Base-by-base conservation (phyloP, 1,140 invertebrate genomes). In the Anastrepha ludens region DNA sequence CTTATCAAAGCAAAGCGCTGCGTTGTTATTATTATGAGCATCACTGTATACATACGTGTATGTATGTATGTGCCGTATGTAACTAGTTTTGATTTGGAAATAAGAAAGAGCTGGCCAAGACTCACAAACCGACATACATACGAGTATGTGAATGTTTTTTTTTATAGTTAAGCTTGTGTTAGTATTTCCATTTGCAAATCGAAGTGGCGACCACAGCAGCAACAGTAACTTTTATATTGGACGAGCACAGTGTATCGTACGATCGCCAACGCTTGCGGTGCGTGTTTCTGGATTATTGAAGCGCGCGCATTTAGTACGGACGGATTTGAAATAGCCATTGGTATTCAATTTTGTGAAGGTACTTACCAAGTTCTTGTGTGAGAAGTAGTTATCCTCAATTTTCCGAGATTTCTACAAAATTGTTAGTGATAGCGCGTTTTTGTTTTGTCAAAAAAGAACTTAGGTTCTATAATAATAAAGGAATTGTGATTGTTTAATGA, bases 101-200 rank as follows among this genome's bases (percentile, higher is more conserved):
- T 74, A 44, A 41, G 67, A 74, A 74, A 74, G 67, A 74, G 41
- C 67, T 74, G 67, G 15, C 41, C 67, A 74, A 74, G 29, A 67
- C 65, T 11, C 6, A 65, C 64, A 41, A 29, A 20, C 65, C 8
- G 20, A 9, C 29, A 67, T 67, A 65, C 64, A 65, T 65, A 29
- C 7, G 39, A 39, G 39, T 67, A 65, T 29, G 9, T 20, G 39
- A 11, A 29, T 29, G 1, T 29, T 29, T 29, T 29, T 29, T 29
- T 65, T 67, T 74, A 74, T 74, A 39, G 67, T 41, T 29, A 74
- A 39, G 7, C 44, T 47, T 41, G 67, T 74, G 39, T 44, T 15
- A 47, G 15, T 47, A 74, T 74, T 74, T 74, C 41, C 67, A 74
- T 47, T 74, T 44, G 15, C 41, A 47, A 74, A 74, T 39, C 41